Evolutionary conservation across 1,140 invertebrate species (phyloP).

Genomic region (Glossosoma conforme): DNA sequence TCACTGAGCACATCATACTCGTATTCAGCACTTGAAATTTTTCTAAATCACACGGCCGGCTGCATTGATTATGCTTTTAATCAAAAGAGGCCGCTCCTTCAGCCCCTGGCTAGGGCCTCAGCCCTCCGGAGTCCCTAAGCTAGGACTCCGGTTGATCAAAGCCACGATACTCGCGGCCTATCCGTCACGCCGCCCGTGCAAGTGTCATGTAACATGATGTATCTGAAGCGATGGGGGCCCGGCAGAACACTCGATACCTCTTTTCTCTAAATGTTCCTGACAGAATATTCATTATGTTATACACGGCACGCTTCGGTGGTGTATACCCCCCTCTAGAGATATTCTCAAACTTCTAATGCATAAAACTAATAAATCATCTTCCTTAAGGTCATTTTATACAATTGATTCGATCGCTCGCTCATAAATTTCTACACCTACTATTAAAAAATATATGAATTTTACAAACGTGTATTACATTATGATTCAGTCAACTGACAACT

Average conservation of each 20-base stretch:
- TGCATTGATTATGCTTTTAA: slow-evolving; percentile 11
- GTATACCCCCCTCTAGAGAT: neutral
- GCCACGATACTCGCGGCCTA: slow-evolving; percentile 8
- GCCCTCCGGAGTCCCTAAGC: too few relatives aligned
- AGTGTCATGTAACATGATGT: slow-evolving; percentile 28
- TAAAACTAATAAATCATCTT: neutral
- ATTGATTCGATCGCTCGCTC: too few relatives aligned
- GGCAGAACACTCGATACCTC: neutral
- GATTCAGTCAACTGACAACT: too few relatives aligned
- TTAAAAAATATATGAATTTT: too few relatives aligned
- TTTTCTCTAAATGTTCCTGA: slow-evolving; percentile 15
- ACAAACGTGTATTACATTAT: too few relatives aligned
- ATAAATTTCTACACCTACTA: too few relatives aligned
- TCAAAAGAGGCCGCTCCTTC: slow-evolving; percentile 6
- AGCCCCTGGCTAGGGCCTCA: neutral
- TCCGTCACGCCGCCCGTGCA: slow-evolving; percentile 19
- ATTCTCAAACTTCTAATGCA: neutral
- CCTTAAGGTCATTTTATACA: too few relatives aligned
- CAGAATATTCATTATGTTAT: slow-evolving; percentile 16
- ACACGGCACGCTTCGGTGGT: neutral
- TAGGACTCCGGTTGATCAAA: slow-evolving; percentile 15
- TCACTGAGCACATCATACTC: too few relatives aligned
- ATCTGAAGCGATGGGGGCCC: slow-evolving; percentile 8
- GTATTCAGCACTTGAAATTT: too few relatives aligned
- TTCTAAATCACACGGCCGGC: slow-evolving; percentile 1